A percentile compares a stretch with the other conserved stretches of the same genome.
phyloP scores from a whole-genome alignment of 92 coral and sea anemone genomes.

The Bergia sp. region DNA sequence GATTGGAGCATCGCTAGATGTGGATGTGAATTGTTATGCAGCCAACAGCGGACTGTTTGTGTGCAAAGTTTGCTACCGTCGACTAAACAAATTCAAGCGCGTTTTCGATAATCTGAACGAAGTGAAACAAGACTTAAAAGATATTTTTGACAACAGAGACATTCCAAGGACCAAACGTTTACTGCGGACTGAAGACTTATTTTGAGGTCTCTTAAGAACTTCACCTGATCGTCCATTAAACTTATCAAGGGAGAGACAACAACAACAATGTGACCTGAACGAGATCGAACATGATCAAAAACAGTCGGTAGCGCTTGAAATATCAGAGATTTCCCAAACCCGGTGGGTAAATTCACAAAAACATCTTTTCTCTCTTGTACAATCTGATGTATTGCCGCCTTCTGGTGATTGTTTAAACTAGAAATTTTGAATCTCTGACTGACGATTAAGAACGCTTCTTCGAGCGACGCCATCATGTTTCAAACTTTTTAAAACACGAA shows the following conservation, averaged over 20 bases:
- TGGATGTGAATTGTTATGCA: constrained; percentile 51
- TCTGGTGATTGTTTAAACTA: constrained; percentile 5
- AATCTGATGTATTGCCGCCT: constrained; percentile 7
- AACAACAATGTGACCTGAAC: too few species aligned
- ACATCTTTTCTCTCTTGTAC: background rate
- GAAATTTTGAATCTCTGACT: constrained; percentile 1
- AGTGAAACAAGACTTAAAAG: constrained; percentile 55
- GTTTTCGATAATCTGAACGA: constrained; percentile 48
- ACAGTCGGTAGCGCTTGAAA: too few species aligned
- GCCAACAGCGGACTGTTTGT: constrained; percentile 59
- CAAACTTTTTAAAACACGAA: background rate
- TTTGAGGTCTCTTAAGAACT: background rate
- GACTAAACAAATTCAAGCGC: constrained; percentile 58
- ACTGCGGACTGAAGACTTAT: constrained; percentile 30
- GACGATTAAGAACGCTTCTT: constrained; percentile 6
- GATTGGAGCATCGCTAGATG: constrained; percentile 50
- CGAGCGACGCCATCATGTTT: constrained; percentile 22
- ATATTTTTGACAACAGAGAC: constrained; percentile 47
- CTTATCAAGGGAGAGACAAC: too few species aligned
- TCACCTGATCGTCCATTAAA: too few species aligned
- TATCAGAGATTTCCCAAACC: background rate
- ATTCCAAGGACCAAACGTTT: constrained; percentile 61
- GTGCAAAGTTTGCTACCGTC: constrained; percentile 55
- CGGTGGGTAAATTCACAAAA: too few species aligned
- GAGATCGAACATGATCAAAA: too few species aligned